These are phyloP conservation scores for Nycticryphes semicollaris DNA, from an alignment of 2,113 vertebrate genomes.

Conservation along the genomic window DNA sequence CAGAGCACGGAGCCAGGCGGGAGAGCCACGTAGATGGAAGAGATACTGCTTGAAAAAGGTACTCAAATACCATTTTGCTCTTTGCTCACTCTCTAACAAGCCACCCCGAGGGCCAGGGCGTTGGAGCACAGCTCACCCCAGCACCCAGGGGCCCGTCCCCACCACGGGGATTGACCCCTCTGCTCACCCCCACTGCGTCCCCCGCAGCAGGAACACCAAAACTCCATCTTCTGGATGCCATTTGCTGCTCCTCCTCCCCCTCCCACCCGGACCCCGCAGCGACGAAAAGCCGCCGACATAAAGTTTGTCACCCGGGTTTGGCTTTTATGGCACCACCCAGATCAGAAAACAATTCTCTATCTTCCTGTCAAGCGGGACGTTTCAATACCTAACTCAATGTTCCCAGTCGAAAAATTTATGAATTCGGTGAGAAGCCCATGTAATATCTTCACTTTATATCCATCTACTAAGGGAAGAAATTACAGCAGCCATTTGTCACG, in stretches of 20 bases:
- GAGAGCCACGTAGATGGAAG: neutral
- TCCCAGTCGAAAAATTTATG: conserved; percentile 61
- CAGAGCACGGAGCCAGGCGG: neutral
- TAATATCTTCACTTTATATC: conserved; percentile 51
- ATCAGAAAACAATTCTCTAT: conserved; percentile 64
- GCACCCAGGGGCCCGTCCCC: neutral
- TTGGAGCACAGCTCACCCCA: too few relatives aligned
- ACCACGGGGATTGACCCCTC: rapidly evolving
- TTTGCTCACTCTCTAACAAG: neutral
- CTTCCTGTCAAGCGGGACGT: conserved; percentile 66
- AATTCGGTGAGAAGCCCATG: conserved; percentile 53
- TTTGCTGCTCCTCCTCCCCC: neutral
- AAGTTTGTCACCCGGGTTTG: conserved; percentile 12
- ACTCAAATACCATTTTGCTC: neutral
- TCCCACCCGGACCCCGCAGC: neutral
- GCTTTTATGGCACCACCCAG: conserved; percentile 42
- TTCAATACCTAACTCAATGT: conserved; percentile 60
- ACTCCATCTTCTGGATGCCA: neutral
- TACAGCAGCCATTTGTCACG: conserved; percentile 71
- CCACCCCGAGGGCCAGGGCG: neutral
- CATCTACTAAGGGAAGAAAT: conserved; percentile 68
- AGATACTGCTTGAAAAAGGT: neutral
- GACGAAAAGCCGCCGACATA: neutral
- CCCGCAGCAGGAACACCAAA: neutral
- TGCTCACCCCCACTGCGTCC: neutral